Percentiles rank a stretch among this genome's conserved stretches.
Conservation (phyloP, 64 coral and sea anemone genomes). For the Acropora tenuis region DNA sequence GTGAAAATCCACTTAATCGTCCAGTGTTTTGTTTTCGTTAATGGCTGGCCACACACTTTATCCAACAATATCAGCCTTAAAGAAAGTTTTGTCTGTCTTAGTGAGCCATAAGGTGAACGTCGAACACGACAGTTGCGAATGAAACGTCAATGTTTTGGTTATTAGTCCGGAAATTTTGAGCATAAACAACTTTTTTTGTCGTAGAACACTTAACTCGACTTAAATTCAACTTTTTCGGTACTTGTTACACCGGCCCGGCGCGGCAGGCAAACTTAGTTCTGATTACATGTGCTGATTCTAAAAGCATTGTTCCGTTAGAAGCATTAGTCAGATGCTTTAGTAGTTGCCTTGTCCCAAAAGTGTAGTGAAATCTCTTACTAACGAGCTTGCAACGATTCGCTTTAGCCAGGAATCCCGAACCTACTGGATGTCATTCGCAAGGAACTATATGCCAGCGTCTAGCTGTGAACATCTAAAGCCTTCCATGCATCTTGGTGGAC, state of each 20-base stretch:
- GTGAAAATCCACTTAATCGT: too few relatives aligned
- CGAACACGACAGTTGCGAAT: background rate
- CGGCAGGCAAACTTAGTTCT: background rate
- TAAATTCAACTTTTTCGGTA: background rate
- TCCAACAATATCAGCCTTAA: background rate
- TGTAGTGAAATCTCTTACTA: constrained; percentile 29
- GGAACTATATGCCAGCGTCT: constrained; percentile 18
- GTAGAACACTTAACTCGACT: background rate
- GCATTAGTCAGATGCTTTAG: constrained; percentile 20
- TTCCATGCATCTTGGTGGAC: constrained; percentile 38
- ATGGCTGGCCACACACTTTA: too few relatives aligned
- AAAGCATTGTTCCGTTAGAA: background rate
- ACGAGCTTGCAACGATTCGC: constrained; percentile 48
- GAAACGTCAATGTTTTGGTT: background rate
- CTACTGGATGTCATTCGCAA: constrained; percentile 24
- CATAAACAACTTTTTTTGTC: background rate
- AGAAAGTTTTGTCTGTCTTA: constrained; percentile 10
- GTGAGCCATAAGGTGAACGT: constrained; percentile 9
- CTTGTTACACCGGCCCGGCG: background rate
- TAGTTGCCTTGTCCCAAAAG: constrained; percentile 31
- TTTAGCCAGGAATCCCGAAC: constrained; percentile 53
- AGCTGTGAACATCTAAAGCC: constrained; percentile 16
- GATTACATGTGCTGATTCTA: background rate
- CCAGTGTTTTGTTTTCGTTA: too few relatives aligned
- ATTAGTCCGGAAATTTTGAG: background rate